Conservation (phyloP, 2,888 invertebrate species). For the Mantis religiosa region DNA sequence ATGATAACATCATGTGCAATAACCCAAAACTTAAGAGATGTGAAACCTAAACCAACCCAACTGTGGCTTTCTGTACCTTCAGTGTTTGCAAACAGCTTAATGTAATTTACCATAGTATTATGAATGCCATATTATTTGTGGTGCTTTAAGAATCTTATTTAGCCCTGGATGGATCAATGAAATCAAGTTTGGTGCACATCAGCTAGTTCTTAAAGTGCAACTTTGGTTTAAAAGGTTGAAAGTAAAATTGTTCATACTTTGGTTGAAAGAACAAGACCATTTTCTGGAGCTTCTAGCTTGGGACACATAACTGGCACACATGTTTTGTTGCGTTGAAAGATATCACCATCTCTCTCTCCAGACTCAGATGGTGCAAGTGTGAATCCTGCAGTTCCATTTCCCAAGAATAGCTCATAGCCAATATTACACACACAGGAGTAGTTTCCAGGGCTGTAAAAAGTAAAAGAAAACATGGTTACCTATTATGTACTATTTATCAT, state of each 20-base stretch:
- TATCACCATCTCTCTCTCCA: slow-evolving; percentile 84
- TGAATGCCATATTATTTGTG: too few relatives aligned
- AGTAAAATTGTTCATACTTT: slow-evolving; percentile 47
- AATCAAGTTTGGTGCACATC: too few relatives aligned
- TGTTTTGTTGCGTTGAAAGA: slow-evolving; percentile 86
- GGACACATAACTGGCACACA: slow-evolving; percentile 93
- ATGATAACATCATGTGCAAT: too few relatives aligned
- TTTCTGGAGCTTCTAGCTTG: slow-evolving; percentile 69
- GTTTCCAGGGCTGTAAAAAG: slow-evolving; percentile 65
- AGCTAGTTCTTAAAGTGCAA: too few relatives aligned
- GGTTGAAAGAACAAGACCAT: slow-evolving; percentile 78
- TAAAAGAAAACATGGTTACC: background rate
- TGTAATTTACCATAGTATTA: too few relatives aligned
- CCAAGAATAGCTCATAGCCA: slow-evolving; percentile 81
- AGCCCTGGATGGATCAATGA: too few relatives aligned
- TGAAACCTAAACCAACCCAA: too few relatives aligned
- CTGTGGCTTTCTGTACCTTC: too few relatives aligned
- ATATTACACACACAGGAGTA: slow-evolving; percentile 85
- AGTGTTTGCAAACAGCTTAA: too few relatives aligned
- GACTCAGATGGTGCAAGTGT: slow-evolving; percentile 74
- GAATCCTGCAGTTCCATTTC: slow-evolving; percentile 88
- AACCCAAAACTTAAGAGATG: too few relatives aligned
- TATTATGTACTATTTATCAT: background rate
- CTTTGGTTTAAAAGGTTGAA: background rate
- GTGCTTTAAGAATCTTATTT: too few relatives aligned